These are phyloP conservation scores for Sycobia sp. DNA, from an alignment of 1,140 invertebrate species.

Conservation along the genomic window DNA sequence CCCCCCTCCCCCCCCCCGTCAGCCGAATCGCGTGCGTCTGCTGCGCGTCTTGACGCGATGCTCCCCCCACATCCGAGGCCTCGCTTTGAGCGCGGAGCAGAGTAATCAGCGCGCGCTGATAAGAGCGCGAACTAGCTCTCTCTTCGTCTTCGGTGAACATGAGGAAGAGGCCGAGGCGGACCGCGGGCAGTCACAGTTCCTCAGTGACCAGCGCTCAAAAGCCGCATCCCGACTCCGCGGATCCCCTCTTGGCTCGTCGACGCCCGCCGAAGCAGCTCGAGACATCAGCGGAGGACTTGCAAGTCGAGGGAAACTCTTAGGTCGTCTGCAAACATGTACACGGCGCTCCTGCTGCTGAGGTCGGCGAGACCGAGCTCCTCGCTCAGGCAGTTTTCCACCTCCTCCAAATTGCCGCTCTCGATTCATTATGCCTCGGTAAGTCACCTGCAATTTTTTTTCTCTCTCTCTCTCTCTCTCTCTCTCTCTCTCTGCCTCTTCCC, in stretches of 20 bases:
- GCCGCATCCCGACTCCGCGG: no score
- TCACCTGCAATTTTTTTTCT: not conserved
- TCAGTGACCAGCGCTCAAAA: constrained; percentile 6
- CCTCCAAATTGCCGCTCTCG: constrained; percentile 7
- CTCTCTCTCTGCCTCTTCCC: not conserved
- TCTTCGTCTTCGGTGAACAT: no score
- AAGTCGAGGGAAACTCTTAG: not conserved
- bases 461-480: not conserved
- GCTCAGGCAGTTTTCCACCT: constrained; percentile 13
- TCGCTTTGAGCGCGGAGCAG: not conserved
- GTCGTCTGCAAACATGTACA: constrained; percentile 13
- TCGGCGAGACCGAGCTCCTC: constrained; percentile 8
- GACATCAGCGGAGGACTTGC: not conserved
- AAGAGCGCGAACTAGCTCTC: not conserved
- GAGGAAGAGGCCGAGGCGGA: not conserved
- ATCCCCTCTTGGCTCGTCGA: no score
- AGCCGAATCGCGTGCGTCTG: no score
- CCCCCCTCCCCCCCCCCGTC: no score
- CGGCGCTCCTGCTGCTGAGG: constrained; percentile 11
- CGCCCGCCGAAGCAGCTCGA: no score
- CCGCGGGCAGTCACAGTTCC: constrained; percentile 3
- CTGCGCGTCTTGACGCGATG: not conserved
- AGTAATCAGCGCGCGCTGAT: constrained; percentile 3
- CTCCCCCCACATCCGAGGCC: not conserved
- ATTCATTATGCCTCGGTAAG: constrained; percentile 22